Evolutionary conservation across 2,113 vertebrate genomes (phyloP).

Genomic region (Ctenomys sociabilis): DNA sequence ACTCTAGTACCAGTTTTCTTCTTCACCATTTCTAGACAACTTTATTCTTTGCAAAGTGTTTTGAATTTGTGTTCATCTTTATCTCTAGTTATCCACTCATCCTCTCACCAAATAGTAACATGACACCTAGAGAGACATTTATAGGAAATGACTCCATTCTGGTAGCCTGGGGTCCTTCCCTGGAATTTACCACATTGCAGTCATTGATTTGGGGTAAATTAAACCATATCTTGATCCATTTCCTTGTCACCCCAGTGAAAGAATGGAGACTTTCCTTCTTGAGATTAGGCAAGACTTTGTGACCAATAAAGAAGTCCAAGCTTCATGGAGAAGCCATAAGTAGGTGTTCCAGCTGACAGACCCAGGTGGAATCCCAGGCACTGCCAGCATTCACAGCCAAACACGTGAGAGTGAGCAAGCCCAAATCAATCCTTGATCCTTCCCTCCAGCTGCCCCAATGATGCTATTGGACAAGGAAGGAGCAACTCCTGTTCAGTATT

Average conservation of each 20-base stretch:
- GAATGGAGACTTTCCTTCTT: background rate
- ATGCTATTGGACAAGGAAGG: background rate
- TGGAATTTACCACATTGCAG: background rate
- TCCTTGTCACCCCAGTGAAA: background rate
- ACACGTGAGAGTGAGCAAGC: background rate
- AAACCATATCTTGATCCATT: background rate
- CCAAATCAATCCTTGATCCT: background rate
- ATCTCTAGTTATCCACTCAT: background rate
- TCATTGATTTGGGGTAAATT: background rate
- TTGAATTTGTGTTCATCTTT: slow-evolving; percentile 26
- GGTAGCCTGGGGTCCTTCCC: background rate
- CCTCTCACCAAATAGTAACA: background rate
- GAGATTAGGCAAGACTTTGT: background rate
- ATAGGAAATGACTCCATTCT: background rate
- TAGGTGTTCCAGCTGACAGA: background rate
- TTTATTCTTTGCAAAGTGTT: background rate
- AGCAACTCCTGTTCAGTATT: background rate
- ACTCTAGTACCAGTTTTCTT: background rate
- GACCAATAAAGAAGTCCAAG: background rate
- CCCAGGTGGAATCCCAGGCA: background rate
- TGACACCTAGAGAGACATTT: background rate
- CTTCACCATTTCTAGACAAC: background rate
- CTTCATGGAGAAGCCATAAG: background rate
- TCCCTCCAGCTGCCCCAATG: background rate
- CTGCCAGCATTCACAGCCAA: background rate